Evolutionary conservation across 2,888 invertebrate species (phyloP).

Genomic region (Blastobasis lacticolella): DNA sequence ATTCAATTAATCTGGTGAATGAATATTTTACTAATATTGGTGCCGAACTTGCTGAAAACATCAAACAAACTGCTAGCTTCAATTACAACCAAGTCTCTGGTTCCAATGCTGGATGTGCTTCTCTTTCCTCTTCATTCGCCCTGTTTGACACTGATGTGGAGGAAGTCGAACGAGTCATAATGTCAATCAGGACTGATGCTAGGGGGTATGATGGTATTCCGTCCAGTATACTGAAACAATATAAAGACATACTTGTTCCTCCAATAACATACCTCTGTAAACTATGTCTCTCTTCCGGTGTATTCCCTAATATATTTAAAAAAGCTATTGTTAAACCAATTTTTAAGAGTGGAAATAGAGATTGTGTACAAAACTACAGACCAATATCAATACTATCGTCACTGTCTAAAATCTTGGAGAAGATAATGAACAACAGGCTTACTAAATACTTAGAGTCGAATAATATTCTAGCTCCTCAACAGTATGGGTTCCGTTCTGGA

Average conservation of each 20-base stretch:
- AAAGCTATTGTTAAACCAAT: conserved; percentile 4
- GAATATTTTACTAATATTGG: too few relatives aligned
- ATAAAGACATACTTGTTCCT: neutral
- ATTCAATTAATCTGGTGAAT: too few relatives aligned
- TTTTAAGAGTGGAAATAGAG: conserved; percentile 4
- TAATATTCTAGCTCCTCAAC: neutral
- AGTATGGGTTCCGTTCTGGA: neutral
- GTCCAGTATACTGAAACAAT: neutral
- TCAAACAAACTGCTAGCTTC: too few relatives aligned
- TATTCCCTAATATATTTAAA: conserved; percentile 7
- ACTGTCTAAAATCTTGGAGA: conserved; percentile 10
- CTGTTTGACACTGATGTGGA: too few relatives aligned
- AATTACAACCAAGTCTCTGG: too few relatives aligned
- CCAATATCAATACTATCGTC: conserved; percentile 8
- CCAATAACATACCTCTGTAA: conserved; percentile 5
- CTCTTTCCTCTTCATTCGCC: too few relatives aligned
- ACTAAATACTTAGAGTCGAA: neutral
- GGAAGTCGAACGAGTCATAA: too few relatives aligned
- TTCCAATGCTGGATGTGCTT: too few relatives aligned
- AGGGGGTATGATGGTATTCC: too few relatives aligned
- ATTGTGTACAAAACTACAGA: conserved; percentile 5
- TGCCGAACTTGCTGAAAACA: too few relatives aligned
- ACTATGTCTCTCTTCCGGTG: neutral
- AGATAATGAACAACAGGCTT: conserved; percentile 8
- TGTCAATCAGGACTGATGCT: too few relatives aligned